These are phyloP conservation scores for Caloenas nicobarica DNA, from an alignment of 2,113 vertebrate genomes.

Conservation along the genomic window DNA sequence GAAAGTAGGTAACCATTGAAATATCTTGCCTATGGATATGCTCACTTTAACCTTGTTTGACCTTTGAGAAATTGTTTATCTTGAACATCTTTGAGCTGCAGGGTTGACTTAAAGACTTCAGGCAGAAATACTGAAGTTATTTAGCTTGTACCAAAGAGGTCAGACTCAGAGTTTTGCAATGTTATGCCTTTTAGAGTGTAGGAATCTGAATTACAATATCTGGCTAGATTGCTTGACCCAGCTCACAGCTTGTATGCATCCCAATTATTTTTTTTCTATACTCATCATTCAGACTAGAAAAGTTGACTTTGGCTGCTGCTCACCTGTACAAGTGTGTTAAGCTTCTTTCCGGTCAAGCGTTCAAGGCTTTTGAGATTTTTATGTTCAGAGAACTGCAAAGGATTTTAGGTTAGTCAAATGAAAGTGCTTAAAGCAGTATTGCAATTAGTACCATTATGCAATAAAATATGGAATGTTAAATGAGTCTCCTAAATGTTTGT, in stretches of 20 bases:
- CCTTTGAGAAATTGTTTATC: neutral
- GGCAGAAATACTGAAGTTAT: neutral
- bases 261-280: neutral
- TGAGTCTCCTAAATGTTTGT: neutral
- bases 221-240: neutral
- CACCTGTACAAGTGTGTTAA: neutral
- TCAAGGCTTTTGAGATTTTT: neutral
- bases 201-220: neutral
- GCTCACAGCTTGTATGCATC: neutral
- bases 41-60: neutral
- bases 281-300: neutral
- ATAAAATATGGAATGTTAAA: conserved; percentile 12
- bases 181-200: neutral
- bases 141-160: neutral
- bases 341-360: neutral
- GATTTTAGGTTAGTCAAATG: conserved; percentile 13
- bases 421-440: neutral
- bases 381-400: neutral
- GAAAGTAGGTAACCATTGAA: neutral
- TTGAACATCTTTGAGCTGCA: neutral
- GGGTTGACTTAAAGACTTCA: neutral
- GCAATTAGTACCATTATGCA: conserved; percentile 1
- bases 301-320: neutral
- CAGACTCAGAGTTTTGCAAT: neutral
- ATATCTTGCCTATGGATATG: neutral